phyloP scores from a whole-genome alignment of 2,113 vertebrate species.

The Vimba vimba region DNA sequence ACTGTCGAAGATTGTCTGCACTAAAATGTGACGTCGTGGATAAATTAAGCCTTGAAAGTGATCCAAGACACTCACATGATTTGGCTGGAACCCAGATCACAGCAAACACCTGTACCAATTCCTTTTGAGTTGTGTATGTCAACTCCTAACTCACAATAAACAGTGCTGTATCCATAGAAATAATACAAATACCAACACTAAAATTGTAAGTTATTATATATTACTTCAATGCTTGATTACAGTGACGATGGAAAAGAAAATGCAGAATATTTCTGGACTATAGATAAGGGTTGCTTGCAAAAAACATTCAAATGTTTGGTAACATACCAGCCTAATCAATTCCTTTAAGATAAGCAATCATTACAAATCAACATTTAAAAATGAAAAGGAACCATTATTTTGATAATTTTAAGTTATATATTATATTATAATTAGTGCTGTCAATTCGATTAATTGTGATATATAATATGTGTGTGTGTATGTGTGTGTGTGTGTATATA shows the following conservation, averaged over 20 bases:
- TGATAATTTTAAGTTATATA: background rate
- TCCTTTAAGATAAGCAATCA: background rate
- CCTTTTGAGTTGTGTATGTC: background rate
- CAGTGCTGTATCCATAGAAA: slow-evolving; percentile 21
- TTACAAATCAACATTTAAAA: background rate
- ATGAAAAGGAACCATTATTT: too few species aligned
- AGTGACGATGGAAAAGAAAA: background rate
- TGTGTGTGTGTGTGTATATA: too few species aligned
- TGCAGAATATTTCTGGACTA: background rate
- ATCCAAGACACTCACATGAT: slow-evolving; percentile 45
- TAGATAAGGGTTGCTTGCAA: background rate
- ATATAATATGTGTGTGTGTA: too few species aligned
- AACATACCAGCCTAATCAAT: background rate
- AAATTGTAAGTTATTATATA: background rate
- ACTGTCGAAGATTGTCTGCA: background rate
- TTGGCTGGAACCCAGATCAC: slow-evolving; percentile 18
- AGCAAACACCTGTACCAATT: slow-evolving; percentile 34
- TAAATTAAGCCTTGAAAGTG: slow-evolving; percentile 39
- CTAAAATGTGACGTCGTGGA: slow-evolving; percentile 19
- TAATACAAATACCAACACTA: background rate
- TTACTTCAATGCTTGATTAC: background rate
- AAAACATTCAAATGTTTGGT: background rate
- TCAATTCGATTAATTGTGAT: too few species aligned
- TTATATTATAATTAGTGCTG: too few species aligned
- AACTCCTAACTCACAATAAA: background rate